phyloP scores from a whole-genome alignment of 2,113 vertebrate genomes.

The Brachyhypopomus occidentalis region DNA sequence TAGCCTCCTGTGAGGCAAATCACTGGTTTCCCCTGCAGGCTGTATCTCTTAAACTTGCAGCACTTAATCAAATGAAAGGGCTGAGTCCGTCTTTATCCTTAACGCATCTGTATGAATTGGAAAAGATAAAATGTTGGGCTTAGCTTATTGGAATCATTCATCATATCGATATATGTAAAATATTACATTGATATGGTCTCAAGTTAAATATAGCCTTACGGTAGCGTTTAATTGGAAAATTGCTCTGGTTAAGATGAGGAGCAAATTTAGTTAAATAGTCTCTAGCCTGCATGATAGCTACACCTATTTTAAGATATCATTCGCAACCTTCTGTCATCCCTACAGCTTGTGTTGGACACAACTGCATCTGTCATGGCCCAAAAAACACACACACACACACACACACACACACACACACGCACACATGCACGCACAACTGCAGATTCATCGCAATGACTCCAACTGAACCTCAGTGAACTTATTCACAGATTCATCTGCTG shows the following conservation, averaged over 20 bases:
- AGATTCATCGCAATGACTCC: background rate
- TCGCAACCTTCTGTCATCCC: background rate
- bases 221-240: too few species aligned
- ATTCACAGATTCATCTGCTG: too few species aligned
- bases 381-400: background rate
- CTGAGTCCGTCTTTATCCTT: too few species aligned
- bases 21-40: background rate
- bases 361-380: background rate
- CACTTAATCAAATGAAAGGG: background rate
- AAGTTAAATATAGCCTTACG: background rate
- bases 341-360: slow-evolving; percentile 8
- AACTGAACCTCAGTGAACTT: too few species aligned
- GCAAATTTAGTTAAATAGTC: background rate
- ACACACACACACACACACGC: too few species aligned
- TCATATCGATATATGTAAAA: too few species aligned
- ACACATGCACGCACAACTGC: too few species aligned
- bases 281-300: background rate
- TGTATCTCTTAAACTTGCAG: background rate
- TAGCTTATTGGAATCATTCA: too few species aligned
- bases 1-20: background rate
- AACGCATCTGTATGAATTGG: background rate
- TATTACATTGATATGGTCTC: too few species aligned
- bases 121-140: too few species aligned
- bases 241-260: background rate
- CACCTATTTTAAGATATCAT: slow-evolving; percentile 19